Percentiles rank a stretch among this genome's conserved stretches.
Conservation (phyloP, 2,113 vertebrate species). For the Lampris incognitus region DNA sequence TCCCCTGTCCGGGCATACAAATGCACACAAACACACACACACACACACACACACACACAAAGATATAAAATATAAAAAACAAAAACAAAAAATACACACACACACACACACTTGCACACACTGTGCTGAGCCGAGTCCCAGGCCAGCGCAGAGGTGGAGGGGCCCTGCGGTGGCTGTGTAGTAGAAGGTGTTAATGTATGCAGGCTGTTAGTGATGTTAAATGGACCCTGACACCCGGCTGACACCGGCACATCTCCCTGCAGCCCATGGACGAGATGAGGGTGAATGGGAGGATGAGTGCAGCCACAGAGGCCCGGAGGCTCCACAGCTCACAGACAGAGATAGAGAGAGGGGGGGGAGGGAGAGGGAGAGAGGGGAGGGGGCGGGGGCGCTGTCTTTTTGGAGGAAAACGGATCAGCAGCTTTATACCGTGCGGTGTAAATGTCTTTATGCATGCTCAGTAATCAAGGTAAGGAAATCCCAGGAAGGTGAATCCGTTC, state of each 20-base stretch:
- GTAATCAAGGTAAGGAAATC: too few species aligned
- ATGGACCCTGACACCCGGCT: conserved; percentile 38
- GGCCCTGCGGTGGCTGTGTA: conserved; percentile 17
- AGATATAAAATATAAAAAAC: background rate
- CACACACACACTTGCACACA: background rate
- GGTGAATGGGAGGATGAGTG: background rate
- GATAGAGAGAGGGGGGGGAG: background rate
- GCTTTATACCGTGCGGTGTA: too few species aligned
- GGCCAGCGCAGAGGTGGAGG: conserved; percentile 7
- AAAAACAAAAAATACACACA: background rate
- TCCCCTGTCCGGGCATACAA: background rate
- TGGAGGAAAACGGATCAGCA: too few species aligned
- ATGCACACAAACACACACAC: too few species aligned
- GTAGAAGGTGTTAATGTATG: conserved; percentile 34
- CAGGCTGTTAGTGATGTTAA: conserved; percentile 51
- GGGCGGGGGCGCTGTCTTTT: too few species aligned
- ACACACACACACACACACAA: background rate
- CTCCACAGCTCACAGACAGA: background rate
- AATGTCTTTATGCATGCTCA: too few species aligned
- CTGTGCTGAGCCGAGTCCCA: background rate
- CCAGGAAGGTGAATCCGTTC: too few species aligned
- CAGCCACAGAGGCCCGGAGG: background rate
- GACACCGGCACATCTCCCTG: conserved; percentile 32
- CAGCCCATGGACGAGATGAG: conserved; percentile 1
- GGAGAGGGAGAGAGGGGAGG: conserved; percentile 47